phyloP scores from a whole-genome alignment of 1,140 invertebrate species.

The Metopolophium dirhodum region DNA sequence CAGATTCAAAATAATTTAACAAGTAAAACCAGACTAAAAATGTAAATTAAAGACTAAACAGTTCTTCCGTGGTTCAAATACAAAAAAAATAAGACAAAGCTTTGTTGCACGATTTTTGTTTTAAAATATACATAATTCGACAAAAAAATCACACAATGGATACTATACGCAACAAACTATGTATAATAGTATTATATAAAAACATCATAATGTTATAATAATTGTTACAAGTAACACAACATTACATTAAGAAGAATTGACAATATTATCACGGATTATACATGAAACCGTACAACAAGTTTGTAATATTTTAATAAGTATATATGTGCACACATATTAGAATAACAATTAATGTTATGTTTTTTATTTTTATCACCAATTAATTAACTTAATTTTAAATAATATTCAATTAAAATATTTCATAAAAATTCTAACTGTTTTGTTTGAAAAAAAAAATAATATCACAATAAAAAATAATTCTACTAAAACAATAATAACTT shows the following conservation, averaged over 20 bases:
- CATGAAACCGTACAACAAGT: background rate
- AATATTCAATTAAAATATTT: constrained; percentile 25
- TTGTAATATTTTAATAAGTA: constrained; percentile 1
- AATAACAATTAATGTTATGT: constrained; percentile 28
- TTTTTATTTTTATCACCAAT: constrained; percentile 18
- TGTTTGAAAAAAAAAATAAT: constrained; percentile 54
- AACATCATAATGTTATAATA: background rate
- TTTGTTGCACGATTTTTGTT: background rate
- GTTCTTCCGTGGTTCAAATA: background rate
- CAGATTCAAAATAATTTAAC: constrained; percentile 4
- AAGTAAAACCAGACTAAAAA: background rate
- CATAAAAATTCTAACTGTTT: constrained; percentile 13
- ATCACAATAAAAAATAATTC: constrained; percentile 53
- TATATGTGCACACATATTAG: background rate
- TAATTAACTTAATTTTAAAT: constrained; percentile 31
- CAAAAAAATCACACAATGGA: background rate
- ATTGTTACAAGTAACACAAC: background rate
- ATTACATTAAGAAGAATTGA: background rate
- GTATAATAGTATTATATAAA: background rate
- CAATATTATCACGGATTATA: background rate
- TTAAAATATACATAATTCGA: constrained; percentile 22
- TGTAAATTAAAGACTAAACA: background rate
- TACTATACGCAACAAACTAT: background rate
- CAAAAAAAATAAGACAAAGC: background rate
- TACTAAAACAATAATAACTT: constrained; percentile 47